Evolutionary conservation across 37 sponge, comb jelly and placozoan genomes (phyloP), one percentile per base, ranked within the genome.

Genomic region (Theonella swinhoei): DNA sequence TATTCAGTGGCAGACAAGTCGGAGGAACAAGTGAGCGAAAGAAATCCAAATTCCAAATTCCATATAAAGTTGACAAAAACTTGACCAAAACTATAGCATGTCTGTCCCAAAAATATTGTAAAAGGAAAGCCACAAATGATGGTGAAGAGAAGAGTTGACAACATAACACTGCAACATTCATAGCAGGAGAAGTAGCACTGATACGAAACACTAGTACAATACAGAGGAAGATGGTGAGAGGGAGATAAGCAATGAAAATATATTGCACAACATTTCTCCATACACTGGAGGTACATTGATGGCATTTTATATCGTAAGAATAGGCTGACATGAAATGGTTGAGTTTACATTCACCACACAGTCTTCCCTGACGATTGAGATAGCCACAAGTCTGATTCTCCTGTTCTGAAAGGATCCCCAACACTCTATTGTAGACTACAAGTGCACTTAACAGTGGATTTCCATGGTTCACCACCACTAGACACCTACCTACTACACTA

Each of bases 1-100:
- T 60, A 54, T n/a, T 60, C 77, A 77, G 62, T 29, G 26, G 62
- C 37, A 77, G 34, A 63, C 77, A 77, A 3, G 59, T 41, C 11
- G 77, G 69, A 20, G 62, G 62, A 35, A 58, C 17, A 3, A 72
- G 4, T 32, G 39, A 35, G 4, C 41, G 32, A 36, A 72, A 72
- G 19, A 72, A 72, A 32, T 72, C 73, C 4, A 72, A 19, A 72
- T 47, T 47, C 54, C 54, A 47, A 8, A 72, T 72, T 7, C 73
- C 36, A 32, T 72, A 72, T 9, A 36, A 36, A 5, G 36, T 23
- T n/a, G 11, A 7, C 7, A 47, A 47, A 14, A 47, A 17, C 14
- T 47, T 7, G 14, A 47, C 54, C 7, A 47, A 47, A 47, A 47
- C 54, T 14, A 47, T 7, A 17, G 54, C 54, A n/a, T n/a, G n/a